Conservation (phyloP, 1,140 invertebrate species). For the Drosophila rufa region DNA sequence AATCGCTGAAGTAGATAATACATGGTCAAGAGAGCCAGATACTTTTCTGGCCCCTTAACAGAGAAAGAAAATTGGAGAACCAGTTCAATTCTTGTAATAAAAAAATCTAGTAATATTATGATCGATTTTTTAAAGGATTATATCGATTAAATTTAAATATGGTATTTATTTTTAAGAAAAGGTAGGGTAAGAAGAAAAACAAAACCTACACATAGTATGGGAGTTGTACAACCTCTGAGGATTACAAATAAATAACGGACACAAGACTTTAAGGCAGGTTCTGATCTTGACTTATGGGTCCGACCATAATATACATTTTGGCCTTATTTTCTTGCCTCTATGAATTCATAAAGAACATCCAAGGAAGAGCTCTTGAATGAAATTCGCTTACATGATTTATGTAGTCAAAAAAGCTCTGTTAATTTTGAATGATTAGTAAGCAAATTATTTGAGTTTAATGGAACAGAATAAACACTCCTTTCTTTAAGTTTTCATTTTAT, state of each 20-base stretch:
- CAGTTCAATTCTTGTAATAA: not conserved
- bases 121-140: not conserved
- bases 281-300: not conserved
- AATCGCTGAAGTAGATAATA: conserved; percentile 51
- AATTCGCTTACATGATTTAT: too few relatives aligned
- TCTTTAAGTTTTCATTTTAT: not conserved
- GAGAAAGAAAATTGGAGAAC: not conserved
- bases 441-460: not conserved
- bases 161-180: not conserved
- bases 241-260: too few relatives aligned
- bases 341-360: too few relatives aligned
- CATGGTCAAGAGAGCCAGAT: conserved; percentile 36
- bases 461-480: not conserved
- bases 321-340: too few relatives aligned
- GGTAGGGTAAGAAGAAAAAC: too few relatives aligned
- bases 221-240: too few relatives aligned
- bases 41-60: conserved; percentile 8
- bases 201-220: too few relatives aligned
- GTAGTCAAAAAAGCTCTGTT: too few relatives aligned
- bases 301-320: too few relatives aligned
- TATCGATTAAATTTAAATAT: not conserved
- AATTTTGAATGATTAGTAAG: not conserved
- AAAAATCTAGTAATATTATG: not conserved
- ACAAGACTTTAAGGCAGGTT: too few relatives aligned
- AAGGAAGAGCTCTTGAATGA: too few relatives aligned